These are phyloP conservation scores for Yponomeuta plumbellus DNA, from an alignment of 2,888 invertebrate species.

Conservation along the genomic window DNA sequence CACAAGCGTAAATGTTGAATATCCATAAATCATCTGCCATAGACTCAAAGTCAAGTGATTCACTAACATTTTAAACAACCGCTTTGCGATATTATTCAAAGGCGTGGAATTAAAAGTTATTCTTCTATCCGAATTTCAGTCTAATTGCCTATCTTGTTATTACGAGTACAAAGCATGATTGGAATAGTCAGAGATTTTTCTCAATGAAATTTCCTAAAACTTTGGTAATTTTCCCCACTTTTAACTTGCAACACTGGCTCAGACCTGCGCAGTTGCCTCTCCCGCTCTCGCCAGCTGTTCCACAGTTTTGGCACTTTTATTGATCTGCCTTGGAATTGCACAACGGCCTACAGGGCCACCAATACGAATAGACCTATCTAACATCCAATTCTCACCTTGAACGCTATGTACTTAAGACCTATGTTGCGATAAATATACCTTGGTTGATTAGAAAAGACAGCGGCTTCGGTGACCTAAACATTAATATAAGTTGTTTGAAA, in stretches of 20 bases:
- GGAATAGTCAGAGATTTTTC: too few species aligned
- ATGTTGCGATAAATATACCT: background rate
- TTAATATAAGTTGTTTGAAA: background rate
- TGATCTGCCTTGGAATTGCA: slow-evolving; percentile 43
- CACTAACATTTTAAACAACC: too few species aligned
- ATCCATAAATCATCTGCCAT: too few species aligned
- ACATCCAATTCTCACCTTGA: background rate
- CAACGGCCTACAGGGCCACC: background rate
- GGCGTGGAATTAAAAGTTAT: too few species aligned
- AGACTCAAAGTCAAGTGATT: too few species aligned
- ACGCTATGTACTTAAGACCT: background rate
- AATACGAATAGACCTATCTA: background rate
- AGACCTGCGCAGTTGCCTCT: slow-evolving; percentile 51
- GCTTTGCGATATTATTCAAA: too few species aligned
- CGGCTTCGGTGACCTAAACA: background rate
- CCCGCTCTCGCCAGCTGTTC: slow-evolving; percentile 61
- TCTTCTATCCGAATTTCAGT: too few species aligned
- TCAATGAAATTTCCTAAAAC: background rate
- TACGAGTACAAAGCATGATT: too few species aligned
- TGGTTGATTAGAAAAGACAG: background rate
- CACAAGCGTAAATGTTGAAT: too few species aligned
- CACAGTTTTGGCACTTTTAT: slow-evolving; percentile 63
- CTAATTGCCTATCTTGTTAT: too few species aligned
- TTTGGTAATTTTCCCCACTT: background rate
- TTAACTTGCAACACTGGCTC: slow-evolving; percentile 38